These are phyloP conservation scores for Drosophila saltans DNA, from an alignment of 1,140 invertebrate genomes.

Conservation along the genomic window DNA sequence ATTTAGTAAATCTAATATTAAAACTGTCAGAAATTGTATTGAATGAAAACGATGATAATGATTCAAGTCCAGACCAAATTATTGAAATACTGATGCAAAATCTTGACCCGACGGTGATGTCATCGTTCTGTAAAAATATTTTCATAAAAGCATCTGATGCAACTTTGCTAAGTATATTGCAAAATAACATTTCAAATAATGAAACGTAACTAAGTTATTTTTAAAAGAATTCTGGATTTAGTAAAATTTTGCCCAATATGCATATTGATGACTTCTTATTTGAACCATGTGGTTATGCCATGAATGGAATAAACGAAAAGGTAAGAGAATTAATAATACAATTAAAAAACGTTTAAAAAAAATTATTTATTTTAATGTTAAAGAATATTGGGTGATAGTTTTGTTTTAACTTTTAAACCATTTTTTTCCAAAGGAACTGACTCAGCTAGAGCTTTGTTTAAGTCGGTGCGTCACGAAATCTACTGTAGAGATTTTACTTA, in stretches of 20 bases:
- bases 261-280: conserved; percentile 98
- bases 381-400: too few species aligned
- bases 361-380: too few species aligned
- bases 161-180: conserved; percentile 86
- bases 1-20: conserved; percentile 83
- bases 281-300: conserved; percentile 99
- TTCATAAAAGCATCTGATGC: conserved; percentile 93
- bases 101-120: conserved; percentile 94
- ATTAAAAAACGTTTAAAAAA: too few species aligned
- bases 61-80: conserved; percentile 94
- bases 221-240: conserved; percentile 94
- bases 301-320: conserved; percentile 97
- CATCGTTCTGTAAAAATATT: conserved; percentile 92
- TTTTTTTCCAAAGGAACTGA: too few species aligned
- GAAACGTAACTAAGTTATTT: neutral
- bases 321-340: conserved; percentile 85
- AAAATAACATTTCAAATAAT: too few species aligned
- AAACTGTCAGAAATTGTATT: conserved; percentile 6
- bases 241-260: conserved; percentile 96
- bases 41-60: conserved; percentile 28
- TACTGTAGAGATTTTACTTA: too few species aligned
- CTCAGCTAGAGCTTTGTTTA: too few species aligned
- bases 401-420: too few species aligned
- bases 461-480: too few species aligned
- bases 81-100: conserved; percentile 97